These are phyloP conservation scores for Latrodectus geometricus DNA, from an alignment of 1,140 invertebrate genomes.

Conservation along the genomic window DNA sequence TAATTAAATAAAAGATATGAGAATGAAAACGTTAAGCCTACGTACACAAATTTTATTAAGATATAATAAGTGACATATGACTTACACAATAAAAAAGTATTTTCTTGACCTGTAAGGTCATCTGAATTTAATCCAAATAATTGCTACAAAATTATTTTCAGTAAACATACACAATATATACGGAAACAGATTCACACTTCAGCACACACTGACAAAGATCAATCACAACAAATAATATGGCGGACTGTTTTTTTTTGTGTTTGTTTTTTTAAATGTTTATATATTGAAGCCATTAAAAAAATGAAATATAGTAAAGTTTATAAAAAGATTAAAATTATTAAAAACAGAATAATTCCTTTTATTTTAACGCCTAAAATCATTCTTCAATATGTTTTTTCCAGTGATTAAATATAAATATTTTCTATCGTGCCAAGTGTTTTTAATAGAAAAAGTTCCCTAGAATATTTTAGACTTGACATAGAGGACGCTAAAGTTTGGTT, in stretches of 20 bases:
- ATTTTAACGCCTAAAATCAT: no score
- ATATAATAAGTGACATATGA: background rate
- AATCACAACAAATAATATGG: constrained; percentile 62
- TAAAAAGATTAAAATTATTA: no score
- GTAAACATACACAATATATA: background rate
- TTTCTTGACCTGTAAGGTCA: background rate
- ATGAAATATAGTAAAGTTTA: background rate
- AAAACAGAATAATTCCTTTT: no score
- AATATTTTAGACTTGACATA: no score
- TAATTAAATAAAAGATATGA: background rate
- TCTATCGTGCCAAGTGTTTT: no score
- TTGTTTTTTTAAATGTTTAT: background rate
- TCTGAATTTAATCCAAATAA: background rate
- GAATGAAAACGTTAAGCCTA: constrained; percentile 38
- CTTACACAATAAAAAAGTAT: background rate
- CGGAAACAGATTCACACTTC: constrained; percentile 28
- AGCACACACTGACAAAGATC: constrained; percentile 40
- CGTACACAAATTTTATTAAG: constrained; percentile 7
- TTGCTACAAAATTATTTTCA: background rate
- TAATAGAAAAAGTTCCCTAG: no score
- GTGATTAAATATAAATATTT: no score
- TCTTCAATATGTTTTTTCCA: no score
- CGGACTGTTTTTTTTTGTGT: background rate
- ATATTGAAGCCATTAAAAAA: background rate
- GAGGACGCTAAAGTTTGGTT: no score